Evolutionary conservation across 1,140 invertebrate species (phyloP).

Genomic region (Teleogryllus occipitalis): DNA sequence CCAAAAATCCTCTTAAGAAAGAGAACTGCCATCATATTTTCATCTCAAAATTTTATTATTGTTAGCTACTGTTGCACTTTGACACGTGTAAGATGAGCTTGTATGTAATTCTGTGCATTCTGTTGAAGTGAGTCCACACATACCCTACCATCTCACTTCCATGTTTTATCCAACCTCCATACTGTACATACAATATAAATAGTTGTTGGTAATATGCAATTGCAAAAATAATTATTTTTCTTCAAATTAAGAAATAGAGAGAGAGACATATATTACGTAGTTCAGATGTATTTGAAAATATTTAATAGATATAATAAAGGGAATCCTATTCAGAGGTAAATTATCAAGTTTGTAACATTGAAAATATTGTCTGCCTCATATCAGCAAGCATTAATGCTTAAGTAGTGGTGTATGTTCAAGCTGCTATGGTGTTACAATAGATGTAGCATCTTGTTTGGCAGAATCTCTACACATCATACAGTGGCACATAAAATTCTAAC

Average conservation of each 20-base stretch:
- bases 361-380: neutral
- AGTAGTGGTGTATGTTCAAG: neutral
- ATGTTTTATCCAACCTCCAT: constrained; percentile 8
- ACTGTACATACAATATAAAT: constrained; percentile 14
- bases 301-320: neutral
- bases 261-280: neutral
- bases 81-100: neutral
- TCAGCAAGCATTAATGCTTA: neutral
- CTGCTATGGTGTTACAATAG: neutral
- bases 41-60: neutral
- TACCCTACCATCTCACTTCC: neutral
- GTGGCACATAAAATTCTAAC: neutral
- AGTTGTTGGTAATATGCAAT: constrained; percentile 15
- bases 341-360: constrained; percentile 5
- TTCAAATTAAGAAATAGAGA: neutral
- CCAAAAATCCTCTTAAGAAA: neutral
- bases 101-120: neutral
- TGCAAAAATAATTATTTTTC: constrained; percentile 10
- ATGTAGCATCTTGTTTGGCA: neutral
- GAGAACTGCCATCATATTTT: constrained; percentile 14
- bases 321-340: neutral
- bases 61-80: constrained; percentile 7
- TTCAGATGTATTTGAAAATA: neutral
- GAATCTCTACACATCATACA: neutral
- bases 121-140: neutral